Base-by-base conservation (phyloP, 2,888 invertebrate species). In the Nemoura dubitans region DNA sequence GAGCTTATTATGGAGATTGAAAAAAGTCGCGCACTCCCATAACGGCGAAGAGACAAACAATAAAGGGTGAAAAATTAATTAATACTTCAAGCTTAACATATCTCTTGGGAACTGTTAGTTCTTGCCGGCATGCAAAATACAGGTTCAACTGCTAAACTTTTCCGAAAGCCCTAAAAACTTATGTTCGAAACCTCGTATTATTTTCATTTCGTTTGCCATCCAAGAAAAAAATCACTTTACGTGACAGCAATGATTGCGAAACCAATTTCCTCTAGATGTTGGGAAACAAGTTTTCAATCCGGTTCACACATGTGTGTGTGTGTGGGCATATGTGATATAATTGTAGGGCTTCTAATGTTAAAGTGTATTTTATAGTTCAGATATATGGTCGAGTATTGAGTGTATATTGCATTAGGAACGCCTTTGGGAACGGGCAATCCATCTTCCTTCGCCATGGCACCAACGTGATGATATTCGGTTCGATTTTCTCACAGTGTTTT, bases 61-160 rank as follows among this genome's bases (percentile, higher is more conserved):
- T 84, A 84, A 84, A 84, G 59, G 27, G 76, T 76, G 76, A 84
- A 84, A 84, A 43, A 76, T 84, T 84, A 84, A 84, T 84, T 84
- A 84, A 84, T 84, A 76, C 84, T 84, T 84, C 59, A 29, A 59
- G 76, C 26, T 59, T 76, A 84, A 76, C 83, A 84, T 27, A 76
- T 84, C 84, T 84, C 84, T 28, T 59, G 84, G 84, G 84, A 84
- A 84, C 16, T 25, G 84, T 76, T 81, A 43, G 84, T 76, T 84
- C 43, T 84, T 76, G 76, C 26, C 28, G 25, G 84, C 84, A 76
- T 84, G 84, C 42, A 30, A 42, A 76, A 84, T 76, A 26, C 84
- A 84, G 59, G 84, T 84, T 84, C 59, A 76, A 84, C 30, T n/a
- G 59, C 27, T 59, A 76, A 84, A 84, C 84, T 84, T 84, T 83